Conservation (phyloP, 2,888 invertebrate genomes). For the Dysmachus trigonus region DNA sequence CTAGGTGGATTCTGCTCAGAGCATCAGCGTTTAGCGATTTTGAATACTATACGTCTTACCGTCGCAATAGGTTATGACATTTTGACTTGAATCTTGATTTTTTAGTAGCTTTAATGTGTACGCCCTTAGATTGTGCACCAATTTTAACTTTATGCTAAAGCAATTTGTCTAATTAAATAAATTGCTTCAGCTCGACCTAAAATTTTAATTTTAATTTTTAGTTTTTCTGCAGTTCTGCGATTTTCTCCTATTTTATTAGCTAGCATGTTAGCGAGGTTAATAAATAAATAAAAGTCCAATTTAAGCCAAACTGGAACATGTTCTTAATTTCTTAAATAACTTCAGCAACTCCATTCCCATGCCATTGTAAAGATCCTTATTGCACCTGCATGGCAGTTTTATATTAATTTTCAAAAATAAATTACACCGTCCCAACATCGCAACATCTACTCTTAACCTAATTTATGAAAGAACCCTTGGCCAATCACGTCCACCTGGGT, state of each 20-base stretch:
- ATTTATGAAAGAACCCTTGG: background rate
- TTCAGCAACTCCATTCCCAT: background rate
- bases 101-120: too few relatives aligned
- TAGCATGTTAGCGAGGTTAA: background rate
- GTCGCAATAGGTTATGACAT: too few relatives aligned
- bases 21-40: background rate
- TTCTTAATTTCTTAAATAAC: background rate
- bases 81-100: too few relatives aligned
- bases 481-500: background rate
- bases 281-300: background rate
- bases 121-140: too few relatives aligned
- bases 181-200: background rate
- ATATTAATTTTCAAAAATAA: background rate
- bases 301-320: background rate
- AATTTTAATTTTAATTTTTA: background rate
- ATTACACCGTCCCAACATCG: background rate
- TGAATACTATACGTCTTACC: too few relatives aligned
- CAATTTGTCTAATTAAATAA: background rate
- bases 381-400: background rate
- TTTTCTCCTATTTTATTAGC: background rate
- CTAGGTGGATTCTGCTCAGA: background rate
- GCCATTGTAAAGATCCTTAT: background rate
- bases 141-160: too few relatives aligned
- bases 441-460: background rate
- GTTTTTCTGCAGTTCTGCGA: too few relatives aligned